A percentile compares a stretch with the other conserved stretches of the same genome.
Conservation (phyloP, 2,888 invertebrate species). For the Ophion ellenae region DNA sequence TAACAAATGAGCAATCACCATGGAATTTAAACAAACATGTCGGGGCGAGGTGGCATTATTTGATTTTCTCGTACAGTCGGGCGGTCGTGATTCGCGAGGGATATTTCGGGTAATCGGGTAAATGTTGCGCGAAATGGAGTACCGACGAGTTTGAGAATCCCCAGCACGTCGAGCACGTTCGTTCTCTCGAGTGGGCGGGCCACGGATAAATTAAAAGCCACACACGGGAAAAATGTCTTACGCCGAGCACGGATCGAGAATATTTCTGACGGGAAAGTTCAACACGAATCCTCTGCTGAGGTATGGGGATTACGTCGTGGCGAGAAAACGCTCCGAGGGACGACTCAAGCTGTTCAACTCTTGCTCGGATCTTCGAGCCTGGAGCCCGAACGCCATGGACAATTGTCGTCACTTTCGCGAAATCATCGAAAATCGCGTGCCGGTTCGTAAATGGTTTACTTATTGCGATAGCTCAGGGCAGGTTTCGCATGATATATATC, state of each 20-base stretch:
- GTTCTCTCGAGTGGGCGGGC: neutral
- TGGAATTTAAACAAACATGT: slow-evolving; percentile 62
- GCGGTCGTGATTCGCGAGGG: slow-evolving; percentile 35
- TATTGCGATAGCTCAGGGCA: neutral
- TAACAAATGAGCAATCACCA: slow-evolving; percentile 58
- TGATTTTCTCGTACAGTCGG: slow-evolving; percentile 26
- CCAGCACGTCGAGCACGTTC: neutral
- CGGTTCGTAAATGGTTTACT: slow-evolving; percentile 62
- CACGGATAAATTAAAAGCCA: neutral
- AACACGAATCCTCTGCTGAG: slow-evolving; percentile 67
- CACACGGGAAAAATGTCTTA: slow-evolving; percentile 68
- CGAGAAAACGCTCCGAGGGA: slow-evolving; percentile 85
- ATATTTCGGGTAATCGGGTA: slow-evolving; percentile 20
- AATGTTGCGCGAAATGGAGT: slow-evolving; percentile 29
- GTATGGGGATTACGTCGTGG: slow-evolving; percentile 74
- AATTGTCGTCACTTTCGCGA: slow-evolving; percentile 79
- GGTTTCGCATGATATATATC: too few species aligned
- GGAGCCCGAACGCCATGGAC: slow-evolving; percentile 85
- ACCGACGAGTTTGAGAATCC: slow-evolving; percentile 11
- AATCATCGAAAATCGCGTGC: slow-evolving; percentile 74
- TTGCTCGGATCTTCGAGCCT: slow-evolving; percentile 85
- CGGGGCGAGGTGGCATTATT: slow-evolving; percentile 42
- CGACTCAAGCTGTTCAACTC: slow-evolving; percentile 85
- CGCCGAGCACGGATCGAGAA: slow-evolving; percentile 70
- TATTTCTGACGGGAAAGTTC: slow-evolving; percentile 67